Evolutionary conservation across 2,113 vertebrate genomes (phyloP).

Genomic region (Poeciliopsis prolifica): DNA sequence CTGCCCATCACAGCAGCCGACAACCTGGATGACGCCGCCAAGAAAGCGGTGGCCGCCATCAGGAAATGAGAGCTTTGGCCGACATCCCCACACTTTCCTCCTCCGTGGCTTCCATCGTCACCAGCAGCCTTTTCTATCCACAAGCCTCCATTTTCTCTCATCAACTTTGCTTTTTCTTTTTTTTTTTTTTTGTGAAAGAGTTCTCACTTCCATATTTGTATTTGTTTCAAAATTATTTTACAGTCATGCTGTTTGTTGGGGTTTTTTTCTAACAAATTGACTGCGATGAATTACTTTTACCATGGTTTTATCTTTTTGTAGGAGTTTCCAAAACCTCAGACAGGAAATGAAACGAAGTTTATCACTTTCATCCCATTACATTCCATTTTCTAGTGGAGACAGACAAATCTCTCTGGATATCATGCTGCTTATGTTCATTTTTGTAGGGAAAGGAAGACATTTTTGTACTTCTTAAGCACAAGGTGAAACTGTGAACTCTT

Average conservation of each 20-base stretch:
- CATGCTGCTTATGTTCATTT: constrained; percentile 7
- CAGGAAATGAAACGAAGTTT: not conserved
- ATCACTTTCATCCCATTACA: constrained; percentile 30
- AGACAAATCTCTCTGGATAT: not conserved
- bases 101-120: constrained; percentile 3
- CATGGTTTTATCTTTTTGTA: not conserved
- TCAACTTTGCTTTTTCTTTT: not conserved
- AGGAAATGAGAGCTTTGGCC: constrained; percentile 74
- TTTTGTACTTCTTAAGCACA: not conserved
- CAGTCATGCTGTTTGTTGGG: not conserved
- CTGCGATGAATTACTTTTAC: constrained; percentile 6
- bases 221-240: not conserved
- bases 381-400: constrained; percentile 33
- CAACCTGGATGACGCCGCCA: constrained; percentile 94
- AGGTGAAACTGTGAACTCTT: constrained; percentile 1
- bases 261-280: not conserved
- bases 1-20: constrained; percentile 89
- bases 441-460: not conserved
- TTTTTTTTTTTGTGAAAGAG: no score
- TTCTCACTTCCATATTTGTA: no score
- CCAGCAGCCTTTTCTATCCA: constrained; percentile 26
- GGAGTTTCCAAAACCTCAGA: not conserved
- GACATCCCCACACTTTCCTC: not conserved
- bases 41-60: constrained; percentile 92
- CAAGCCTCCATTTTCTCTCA: constrained; percentile 14